A percentile compares a stretch with the other conserved stretches of the same genome.
These are phyloP conservation scores for Antechinus stuartii DNA, from an alignment of 2,113 vertebrate species.

Conservation along the genomic window DNA sequence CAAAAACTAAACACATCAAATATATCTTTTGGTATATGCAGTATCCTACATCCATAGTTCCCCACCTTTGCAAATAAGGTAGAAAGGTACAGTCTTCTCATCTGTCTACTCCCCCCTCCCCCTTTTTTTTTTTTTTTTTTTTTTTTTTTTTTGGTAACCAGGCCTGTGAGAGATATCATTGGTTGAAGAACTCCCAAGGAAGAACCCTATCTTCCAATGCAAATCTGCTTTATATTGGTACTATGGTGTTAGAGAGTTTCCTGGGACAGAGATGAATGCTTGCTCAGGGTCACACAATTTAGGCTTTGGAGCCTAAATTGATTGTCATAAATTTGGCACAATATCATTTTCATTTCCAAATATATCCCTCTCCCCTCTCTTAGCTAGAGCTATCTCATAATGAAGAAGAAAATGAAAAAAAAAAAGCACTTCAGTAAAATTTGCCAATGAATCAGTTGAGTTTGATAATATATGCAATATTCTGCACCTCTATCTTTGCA, in stretches of 20 bases:
- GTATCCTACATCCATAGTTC: not conserved
- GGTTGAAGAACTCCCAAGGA: not conserved
- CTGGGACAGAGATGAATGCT: not conserved
- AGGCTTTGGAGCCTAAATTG: not conserved
- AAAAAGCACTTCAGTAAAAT: not conserved
- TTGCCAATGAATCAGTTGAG: not conserved
- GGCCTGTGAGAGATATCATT: not conserved
- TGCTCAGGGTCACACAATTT: not conserved
- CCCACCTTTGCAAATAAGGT: not conserved
- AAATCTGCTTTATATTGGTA: not conserved
- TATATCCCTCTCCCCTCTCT: not conserved
- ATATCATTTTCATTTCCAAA: not conserved
- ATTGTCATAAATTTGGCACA: not conserved
- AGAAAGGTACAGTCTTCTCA: not conserved
- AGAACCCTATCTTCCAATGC: not conserved
- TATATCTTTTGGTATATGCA: not conserved
- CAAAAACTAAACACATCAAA: not conserved
- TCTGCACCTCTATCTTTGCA: not conserved
- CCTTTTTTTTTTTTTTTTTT: too few relatives aligned
- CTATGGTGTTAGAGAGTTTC: not conserved
- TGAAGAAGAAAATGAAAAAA: not conserved
- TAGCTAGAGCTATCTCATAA: not conserved
- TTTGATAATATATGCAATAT: not conserved
- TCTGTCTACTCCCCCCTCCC: fast-evolving
- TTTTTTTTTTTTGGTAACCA: not conserved